A percentile compares a stretch with the other conserved stretches of the same genome.
These are phyloP conservation scores for Macrotis lagotis DNA, from an alignment of 2,113 vertebrate genomes.

Conservation along the genomic window DNA sequence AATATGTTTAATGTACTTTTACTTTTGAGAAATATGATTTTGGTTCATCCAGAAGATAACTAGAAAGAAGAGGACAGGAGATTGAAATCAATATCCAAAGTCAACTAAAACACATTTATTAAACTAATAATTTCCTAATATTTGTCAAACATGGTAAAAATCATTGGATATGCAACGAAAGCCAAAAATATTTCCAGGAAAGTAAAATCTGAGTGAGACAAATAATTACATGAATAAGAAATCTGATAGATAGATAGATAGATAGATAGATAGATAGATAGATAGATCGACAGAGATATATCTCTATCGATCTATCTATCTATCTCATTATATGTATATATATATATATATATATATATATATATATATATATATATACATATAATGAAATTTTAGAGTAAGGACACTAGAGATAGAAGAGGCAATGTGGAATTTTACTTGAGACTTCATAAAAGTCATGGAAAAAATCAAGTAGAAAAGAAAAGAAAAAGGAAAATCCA, in stretches of 20 bases:
- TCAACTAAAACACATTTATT: background rate
- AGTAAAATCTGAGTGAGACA: background rate
- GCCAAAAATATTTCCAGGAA: background rate
- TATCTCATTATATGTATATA: too few relatives aligned
- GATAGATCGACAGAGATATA: too few relatives aligned
- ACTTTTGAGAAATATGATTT: background rate
- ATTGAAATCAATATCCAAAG: background rate
- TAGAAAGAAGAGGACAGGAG: background rate
- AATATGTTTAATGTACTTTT: background rate
- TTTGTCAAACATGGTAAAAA: background rate
- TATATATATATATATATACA: too few relatives aligned
- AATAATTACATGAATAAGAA: background rate
- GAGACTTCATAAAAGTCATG: background rate
- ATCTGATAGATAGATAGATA: too few relatives aligned
- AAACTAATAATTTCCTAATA: background rate
- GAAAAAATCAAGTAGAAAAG: background rate
- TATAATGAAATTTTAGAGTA: background rate
- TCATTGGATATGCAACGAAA: background rate
- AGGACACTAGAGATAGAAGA: background rate
- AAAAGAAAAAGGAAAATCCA: background rate
- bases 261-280: too few relatives aligned
- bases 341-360: too few relatives aligned
- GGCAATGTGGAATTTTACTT: background rate
- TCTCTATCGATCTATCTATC: too few relatives aligned
- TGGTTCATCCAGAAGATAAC: background rate